Base-by-base conservation (phyloP, 2,113 vertebrate species). In the Cichladusa arquata region DNA sequence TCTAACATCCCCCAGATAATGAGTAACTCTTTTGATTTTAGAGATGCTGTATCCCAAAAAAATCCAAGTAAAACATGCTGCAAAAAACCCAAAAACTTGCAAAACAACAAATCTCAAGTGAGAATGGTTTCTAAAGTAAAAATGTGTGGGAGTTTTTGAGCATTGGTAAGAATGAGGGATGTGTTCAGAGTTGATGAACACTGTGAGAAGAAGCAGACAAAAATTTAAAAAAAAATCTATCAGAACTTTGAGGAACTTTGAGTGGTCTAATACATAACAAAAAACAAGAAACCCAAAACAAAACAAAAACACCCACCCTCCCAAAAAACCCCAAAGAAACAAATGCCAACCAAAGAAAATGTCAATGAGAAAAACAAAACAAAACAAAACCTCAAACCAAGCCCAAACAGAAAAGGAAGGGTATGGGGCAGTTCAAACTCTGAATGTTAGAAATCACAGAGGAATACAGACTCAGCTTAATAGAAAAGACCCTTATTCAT, bases 81-180 rank as follows among this genome's bases (percentile, higher is more conserved):
- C 0, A 7, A 85, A 66, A 65, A 62, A 1, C 0, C 2, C 20
- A 48, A 14, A 62, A 80, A 61, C 3, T 6, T 0, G 0, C 47
- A 18, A 48, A 50, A 36, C 23, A 6, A 29, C 16, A 50, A 58
- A 4, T 8, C 6, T 42, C 42, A 72, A 14, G 16, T 50, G 24
- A 15, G 16, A 67, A 71, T 50, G 29, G 7, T 66, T 83, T 88
- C 54, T 81, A 14, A 84, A 65, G 28, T 44, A 42, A 87, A 73
- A 91, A 78, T 12, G 13, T 8, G 12, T 19, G 6, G 11, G 22
- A 66, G 22, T 11, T 66, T 81, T 40, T 78, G 48, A 84, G 14
- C 13, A 19, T 29, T 7, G 11, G 6, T 45, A 83, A 72, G 54
- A 80, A 80, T 22, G 19, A 82, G 19, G 28, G 16, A 71, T 88